These are phyloP conservation scores for Cheilosia scutellata DNA, from an alignment of 2,888 invertebrate species.

Conservation along the genomic window DNA sequence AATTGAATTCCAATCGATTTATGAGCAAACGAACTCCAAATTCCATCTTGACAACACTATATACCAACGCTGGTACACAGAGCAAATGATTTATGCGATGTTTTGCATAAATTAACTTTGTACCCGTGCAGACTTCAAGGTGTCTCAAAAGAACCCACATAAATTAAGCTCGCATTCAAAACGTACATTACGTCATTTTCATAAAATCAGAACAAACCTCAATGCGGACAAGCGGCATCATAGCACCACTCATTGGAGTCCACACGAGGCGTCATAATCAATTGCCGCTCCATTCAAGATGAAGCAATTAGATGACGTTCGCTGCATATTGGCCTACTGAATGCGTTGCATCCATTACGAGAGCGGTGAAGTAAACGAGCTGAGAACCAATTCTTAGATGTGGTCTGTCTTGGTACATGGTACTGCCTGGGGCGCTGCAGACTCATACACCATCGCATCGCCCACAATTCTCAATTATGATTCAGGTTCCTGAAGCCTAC, in stretches of 20 bases:
- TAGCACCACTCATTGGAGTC: slow-evolving; percentile 17
- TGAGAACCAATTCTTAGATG: background rate
- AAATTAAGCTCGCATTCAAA: slow-evolving; percentile 11
- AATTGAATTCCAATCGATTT: slow-evolving; percentile 43
- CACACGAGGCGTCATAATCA: slow-evolving; percentile 57
- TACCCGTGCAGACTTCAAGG: slow-evolving; percentile 21
- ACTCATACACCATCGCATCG: slow-evolving; percentile 2
- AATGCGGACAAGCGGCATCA: slow-evolving; percentile 28
- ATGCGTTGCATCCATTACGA: slow-evolving; percentile 18
- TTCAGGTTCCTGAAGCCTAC: slow-evolving; percentile 46
- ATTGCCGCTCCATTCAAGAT: slow-evolving; percentile 51
- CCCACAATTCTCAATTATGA: slow-evolving; percentile 43
- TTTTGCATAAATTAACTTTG: slow-evolving; percentile 61
- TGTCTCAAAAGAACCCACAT: slow-evolving; percentile 31
- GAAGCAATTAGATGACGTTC: slow-evolving; percentile 62
- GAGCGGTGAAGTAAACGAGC: slow-evolving; percentile 6
- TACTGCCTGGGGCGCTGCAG: background rate
- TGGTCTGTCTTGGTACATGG: too few relatives aligned
- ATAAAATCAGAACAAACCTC: slow-evolving; percentile 60
- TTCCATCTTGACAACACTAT: slow-evolving; percentile 20
- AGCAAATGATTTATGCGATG: slow-evolving; percentile 45
- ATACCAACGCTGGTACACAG: background rate
- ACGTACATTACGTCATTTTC: slow-evolving; percentile 45
- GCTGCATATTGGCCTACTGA: slow-evolving; percentile 44
- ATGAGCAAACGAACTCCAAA: slow-evolving; percentile 24